These are phyloP conservation scores for Eupithecia exiguata DNA, from an alignment of 2,888 invertebrate species.

Conservation along the genomic window DNA sequence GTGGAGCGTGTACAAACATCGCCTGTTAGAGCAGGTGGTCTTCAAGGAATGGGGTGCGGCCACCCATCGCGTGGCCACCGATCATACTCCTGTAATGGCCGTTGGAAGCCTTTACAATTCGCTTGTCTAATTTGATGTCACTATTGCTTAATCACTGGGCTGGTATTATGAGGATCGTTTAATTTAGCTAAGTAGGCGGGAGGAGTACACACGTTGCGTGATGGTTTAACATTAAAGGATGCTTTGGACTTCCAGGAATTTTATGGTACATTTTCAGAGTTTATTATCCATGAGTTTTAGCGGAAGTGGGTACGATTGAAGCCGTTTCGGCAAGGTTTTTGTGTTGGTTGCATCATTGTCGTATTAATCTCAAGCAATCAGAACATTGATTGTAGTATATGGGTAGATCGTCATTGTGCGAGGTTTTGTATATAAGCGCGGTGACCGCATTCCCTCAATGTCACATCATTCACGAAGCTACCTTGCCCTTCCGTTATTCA, in stretches of 20 bases:
- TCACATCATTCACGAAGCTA: constrained; percentile 47
- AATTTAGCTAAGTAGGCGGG: constrained; percentile 41
- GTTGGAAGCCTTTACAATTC: constrained; percentile 53
- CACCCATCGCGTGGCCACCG: constrained; percentile 59
- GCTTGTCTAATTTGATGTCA: constrained; percentile 51
- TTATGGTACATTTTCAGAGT: constrained; percentile 2
- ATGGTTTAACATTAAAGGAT: constrained; percentile 31
- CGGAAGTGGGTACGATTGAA: constrained; percentile 21
- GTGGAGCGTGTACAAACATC: constrained; percentile 54
- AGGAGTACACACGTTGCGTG: constrained; percentile 38
- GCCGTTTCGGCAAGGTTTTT: constrained; percentile 3
- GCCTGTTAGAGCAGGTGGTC: constrained; percentile 63
- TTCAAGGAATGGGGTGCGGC: constrained; percentile 46
- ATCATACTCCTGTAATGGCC: constrained; percentile 51
- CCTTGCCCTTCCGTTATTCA: constrained; percentile 58
- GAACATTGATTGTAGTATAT: constrained; percentile 34
- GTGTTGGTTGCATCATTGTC: constrained; percentile 32
- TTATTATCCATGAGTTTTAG: neutral
- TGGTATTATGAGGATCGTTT: constrained; percentile 38
- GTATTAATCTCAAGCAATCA: constrained; percentile 41
- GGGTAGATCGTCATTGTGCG: constrained; percentile 49
- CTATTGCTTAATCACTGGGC: constrained; percentile 43
- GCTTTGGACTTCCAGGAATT: constrained; percentile 16
- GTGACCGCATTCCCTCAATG: constrained; percentile 60
- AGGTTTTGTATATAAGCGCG: constrained; percentile 51